These are phyloP conservation scores for Plestiodon gilberti DNA, from an alignment of 2,113 vertebrate species.

Conservation along the genomic window DNA sequence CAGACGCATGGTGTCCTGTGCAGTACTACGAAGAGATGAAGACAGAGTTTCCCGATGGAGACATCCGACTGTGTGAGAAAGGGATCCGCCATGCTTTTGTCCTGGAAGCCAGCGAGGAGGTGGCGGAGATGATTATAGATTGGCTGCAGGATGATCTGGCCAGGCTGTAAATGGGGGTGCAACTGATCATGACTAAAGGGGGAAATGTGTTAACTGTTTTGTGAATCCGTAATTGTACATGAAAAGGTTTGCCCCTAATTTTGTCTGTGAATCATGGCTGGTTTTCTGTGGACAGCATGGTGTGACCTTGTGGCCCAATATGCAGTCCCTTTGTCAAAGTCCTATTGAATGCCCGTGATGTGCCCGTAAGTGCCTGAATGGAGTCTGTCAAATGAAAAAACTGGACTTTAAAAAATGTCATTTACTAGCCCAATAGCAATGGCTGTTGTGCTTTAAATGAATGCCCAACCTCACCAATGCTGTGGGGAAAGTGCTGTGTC, in stretches of 20 bases:
- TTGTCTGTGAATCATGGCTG: constrained; percentile 37
- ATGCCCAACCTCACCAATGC: background rate
- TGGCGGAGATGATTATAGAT: constrained; percentile 83
- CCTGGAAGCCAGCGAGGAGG: constrained; percentile 79
- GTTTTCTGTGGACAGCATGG: constrained; percentile 52
- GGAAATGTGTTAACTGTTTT: constrained; percentile 41
- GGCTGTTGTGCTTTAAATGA: background rate
- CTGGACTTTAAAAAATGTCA: constrained; percentile 1
- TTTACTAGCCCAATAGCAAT: background rate
- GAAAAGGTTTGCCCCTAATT: constrained; percentile 33
- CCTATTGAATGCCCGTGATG: constrained; percentile 22
- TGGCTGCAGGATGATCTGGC: constrained; percentile 82
- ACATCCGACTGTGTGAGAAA: constrained; percentile 88
- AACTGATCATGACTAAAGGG: background rate
- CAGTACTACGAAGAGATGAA: constrained; percentile 90
- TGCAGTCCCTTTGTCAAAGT: constrained; percentile 48
- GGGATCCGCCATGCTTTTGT: constrained; percentile 89
- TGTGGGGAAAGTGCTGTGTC: background rate
- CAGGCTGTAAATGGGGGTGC: constrained; percentile 58
- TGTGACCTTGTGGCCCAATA: constrained; percentile 58
- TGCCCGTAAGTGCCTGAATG: constrained; percentile 20
- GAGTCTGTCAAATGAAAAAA: background rate
- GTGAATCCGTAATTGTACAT: constrained; percentile 39
- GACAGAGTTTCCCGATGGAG: constrained; percentile 86
- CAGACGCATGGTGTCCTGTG: constrained; percentile 90